phyloP scores from a whole-genome alignment of 2,797 vertebrate species.

The Syngnathus rostellatus region DNA sequence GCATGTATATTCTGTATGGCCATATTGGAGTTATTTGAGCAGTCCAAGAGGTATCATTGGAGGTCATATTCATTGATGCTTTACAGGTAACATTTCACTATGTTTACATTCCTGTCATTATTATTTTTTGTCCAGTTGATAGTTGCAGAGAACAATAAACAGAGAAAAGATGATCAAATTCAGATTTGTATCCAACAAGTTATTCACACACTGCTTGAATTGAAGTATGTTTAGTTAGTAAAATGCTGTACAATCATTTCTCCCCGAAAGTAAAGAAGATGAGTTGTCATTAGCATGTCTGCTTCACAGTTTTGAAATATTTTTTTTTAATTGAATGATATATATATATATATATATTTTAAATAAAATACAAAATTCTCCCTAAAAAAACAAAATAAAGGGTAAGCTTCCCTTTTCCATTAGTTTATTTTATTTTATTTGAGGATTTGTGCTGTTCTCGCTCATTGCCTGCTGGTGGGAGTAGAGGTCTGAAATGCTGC shows the following conservation, averaged over 20 bases:
- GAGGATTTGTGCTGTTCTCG: not conserved
- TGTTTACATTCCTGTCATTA: conserved; percentile 35
- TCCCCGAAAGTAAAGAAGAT: not conserved
- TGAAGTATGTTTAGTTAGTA: not conserved
- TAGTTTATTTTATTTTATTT: not conserved
- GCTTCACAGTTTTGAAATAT: not conserved
- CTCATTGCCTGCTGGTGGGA: conserved; percentile 47
- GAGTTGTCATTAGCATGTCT: not conserved
- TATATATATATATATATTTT: not conserved
- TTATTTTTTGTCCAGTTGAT: conserved; percentile 27
- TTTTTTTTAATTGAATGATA: too few species aligned
- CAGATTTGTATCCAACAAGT: not conserved
- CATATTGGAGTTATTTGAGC: conserved; percentile 26
- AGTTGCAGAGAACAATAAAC: conserved; percentile 42
- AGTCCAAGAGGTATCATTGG: conserved; percentile 15
- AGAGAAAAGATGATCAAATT: conserved; percentile 22
- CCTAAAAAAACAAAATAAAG: not conserved
- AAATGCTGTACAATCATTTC: not conserved
- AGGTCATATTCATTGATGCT: conserved; percentile 27
- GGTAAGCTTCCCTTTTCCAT: not conserved
- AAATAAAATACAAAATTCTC: not conserved
- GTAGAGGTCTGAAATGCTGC: conserved; percentile 41
- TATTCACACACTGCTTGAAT: conserved; percentile 5
- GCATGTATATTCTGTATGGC: not conserved
- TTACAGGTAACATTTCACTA: conserved; percentile 31